These are phyloP conservation scores for Bradypodion pumilum DNA, from an alignment of 2,797 vertebrate species.

Conservation along the genomic window DNA sequence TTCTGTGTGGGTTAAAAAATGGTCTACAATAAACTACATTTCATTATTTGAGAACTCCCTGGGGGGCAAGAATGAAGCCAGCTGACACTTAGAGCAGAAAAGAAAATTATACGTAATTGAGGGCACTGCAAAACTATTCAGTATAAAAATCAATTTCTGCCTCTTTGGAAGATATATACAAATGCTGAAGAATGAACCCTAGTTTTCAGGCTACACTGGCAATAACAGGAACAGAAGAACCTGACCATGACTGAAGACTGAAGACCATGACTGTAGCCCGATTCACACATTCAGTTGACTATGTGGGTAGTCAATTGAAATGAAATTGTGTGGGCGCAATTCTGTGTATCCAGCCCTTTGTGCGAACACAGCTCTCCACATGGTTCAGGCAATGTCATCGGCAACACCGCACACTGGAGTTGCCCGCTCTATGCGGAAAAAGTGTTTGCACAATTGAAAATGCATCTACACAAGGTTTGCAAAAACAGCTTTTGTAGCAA, in stretches of 20 bases:
- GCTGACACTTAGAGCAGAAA: constrained; percentile 5
- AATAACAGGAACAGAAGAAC: neutral
- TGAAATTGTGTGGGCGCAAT: neutral
- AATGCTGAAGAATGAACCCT: neutral
- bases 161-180: neutral
- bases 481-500: neutral
- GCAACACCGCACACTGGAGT: neutral
- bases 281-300: neutral
- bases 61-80: neutral
- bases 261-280: too few relatives aligned
- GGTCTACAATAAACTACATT: neutral
- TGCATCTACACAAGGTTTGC: neutral
- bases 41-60: constrained; percentile 13
- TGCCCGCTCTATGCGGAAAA: neutral
- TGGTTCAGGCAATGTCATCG: neutral
- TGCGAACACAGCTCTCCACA: neutral
- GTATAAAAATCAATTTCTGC: neutral
- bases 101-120: constrained; percentile 18
- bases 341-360: neutral
- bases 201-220: neutral
- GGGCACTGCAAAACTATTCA: neutral
- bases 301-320: neutral
- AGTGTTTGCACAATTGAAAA: neutral
- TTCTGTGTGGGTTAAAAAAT: neutral
- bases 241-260: neutral